Conservation (phyloP, 2,888 invertebrate genomes). For the Amblyjoppa fuscipennis region DNA sequence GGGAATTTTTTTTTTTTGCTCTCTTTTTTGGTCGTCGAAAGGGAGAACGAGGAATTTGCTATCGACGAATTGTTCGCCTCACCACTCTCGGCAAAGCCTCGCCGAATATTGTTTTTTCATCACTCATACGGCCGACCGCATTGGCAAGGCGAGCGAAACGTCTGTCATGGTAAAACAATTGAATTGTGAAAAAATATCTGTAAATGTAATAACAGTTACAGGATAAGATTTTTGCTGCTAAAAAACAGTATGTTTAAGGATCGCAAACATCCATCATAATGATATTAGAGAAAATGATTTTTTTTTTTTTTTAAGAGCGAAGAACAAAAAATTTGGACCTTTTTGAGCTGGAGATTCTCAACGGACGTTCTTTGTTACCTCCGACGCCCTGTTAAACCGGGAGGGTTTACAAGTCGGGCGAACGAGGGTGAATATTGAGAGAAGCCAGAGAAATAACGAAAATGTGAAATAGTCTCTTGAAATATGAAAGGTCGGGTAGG, state of each 20-base stretch:
- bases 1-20: slow-evolving; percentile 13
- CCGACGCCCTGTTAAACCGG: slow-evolving; percentile 28
- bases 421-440: slow-evolving; percentile 56
- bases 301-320: slow-evolving; percentile 8
- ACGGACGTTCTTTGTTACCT: slow-evolving; percentile 36
- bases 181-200: background rate
- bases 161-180: background rate
- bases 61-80: slow-evolving; percentile 29
- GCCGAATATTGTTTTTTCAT: slow-evolving; percentile 50
- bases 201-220: background rate
- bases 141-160: slow-evolving; percentile 20
- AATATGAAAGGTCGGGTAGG: slow-evolving; percentile 39
- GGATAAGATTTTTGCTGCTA: background rate
- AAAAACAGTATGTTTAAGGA: slow-evolving; percentile 1
- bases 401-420: slow-evolving; percentile 17
- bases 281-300: slow-evolving; percentile 36
- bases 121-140: slow-evolving; percentile 29
- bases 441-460: slow-evolving; percentile 39
- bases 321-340: slow-evolving; percentile 30
- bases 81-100: slow-evolving; percentile 3
- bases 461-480: slow-evolving; percentile 50
- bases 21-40: background rate
- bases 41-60: slow-evolving; percentile 7
- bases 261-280: slow-evolving; percentile 37
- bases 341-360: slow-evolving; percentile 12